Base-by-base conservation (phyloP, 2,888 invertebrate species). In the Luperina nickerlii region DNA sequence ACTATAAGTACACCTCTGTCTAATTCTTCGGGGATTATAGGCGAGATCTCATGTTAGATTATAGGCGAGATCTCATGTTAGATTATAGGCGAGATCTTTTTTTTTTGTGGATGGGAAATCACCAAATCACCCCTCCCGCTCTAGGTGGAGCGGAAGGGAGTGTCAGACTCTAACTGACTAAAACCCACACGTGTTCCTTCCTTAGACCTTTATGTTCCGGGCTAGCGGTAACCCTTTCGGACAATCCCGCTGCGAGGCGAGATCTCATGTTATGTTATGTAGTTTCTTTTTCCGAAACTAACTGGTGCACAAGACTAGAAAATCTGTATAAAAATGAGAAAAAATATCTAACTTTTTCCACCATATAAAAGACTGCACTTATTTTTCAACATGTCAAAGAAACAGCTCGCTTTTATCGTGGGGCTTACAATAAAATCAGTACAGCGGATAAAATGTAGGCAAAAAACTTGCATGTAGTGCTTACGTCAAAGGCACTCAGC, bases 401-500 rank as follows among this genome's bases (percentile, higher is more conserved):
- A 32, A 24, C 51, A 13, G 20, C 45, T 42, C 38, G 24, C 69
- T 71, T 86, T 85, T 77, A 71, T 38, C 51, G 51, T n/a, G 63
- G 1, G 15, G 20, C 20, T 11, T 0, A 83, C 83, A 86, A 74
- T 82, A 63, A 82, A 82, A 86, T 86, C 83, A 74, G 67, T 48
- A 45, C 27, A 67, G 74, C 67, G 74, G 45, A 77, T 73, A 51
- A 74, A 86, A 74, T 71, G 27, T n/a, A 42, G 8, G 27, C 67
- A 62, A 67, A 78, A 86, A 65, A 68, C 86, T 6, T 74, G 66
- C 62, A 67, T 54, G 13, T 20, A 62, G 54, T 72, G 57, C 80
- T 84, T 54, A 74, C 32, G 82, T 84, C 74, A 63, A 1, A 67
- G 45, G 42, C 86, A 71, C 20, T 86, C 63, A 48, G 54, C 69